A percentile compares a stretch with the other conserved stretches of the same genome.
phyloP scores from a whole-genome alignment of 1,140 invertebrate genomes.

The Drosophila arawakana region DNA sequence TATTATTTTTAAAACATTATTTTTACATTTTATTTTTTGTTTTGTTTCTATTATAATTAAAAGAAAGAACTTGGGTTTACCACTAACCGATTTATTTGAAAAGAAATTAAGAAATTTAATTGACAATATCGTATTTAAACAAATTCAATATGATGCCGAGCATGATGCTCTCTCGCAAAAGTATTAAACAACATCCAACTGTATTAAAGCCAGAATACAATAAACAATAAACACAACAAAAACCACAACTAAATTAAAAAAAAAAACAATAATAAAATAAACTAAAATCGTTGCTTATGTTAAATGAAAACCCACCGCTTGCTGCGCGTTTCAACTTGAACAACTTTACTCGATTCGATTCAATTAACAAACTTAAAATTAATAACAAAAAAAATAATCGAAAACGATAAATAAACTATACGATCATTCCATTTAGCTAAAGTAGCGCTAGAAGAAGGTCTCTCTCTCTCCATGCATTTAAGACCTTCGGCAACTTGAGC shows the following conservation, averaged over 20 bases:
- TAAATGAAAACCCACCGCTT: conserved; percentile 79
- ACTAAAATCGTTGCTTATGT: conserved; percentile 39
- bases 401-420: conserved; percentile 54
- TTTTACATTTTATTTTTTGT: conserved; percentile 23
- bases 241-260: conserved; percentile 1
- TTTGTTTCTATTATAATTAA: background rate
- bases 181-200: conserved; percentile 71
- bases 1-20: conserved; percentile 35
- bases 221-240: conserved; percentile 24
- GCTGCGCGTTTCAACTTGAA: conserved; percentile 69
- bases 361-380: conserved; percentile 3
- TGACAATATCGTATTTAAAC: conserved; percentile 45
- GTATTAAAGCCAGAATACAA: conserved; percentile 65
- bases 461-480: conserved; percentile 65
- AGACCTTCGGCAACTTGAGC: conserved; percentile 67
- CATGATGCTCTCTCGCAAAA: conserved; percentile 58
- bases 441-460: conserved; percentile 59
- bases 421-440: conserved; percentile 80
- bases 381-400: conserved; percentile 17
- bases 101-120: conserved; percentile 28
- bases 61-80: background rate
- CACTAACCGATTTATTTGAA: background rate
- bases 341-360: conserved; percentile 13
- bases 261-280: too few relatives aligned
- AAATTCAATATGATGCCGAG: conserved; percentile 31